Evolutionary conservation across 1,140 invertebrate genomes (phyloP), one percentile per base, ranked within the genome.

Genomic region (Drosophila trapezifrons): DNA sequence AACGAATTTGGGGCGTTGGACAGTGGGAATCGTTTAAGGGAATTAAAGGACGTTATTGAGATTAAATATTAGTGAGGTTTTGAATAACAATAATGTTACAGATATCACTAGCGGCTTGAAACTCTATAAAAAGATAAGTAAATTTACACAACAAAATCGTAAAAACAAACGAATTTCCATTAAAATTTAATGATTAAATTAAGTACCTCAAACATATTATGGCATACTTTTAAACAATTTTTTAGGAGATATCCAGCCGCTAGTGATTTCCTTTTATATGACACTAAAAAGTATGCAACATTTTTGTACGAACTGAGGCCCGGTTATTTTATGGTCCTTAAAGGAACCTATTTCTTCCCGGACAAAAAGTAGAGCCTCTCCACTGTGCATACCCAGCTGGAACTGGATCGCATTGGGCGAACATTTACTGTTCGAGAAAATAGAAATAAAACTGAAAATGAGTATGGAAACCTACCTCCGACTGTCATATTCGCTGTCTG

Each of bases 401-500:
- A n/a, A 2, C 37, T 8, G 15, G 37, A 38, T 38, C 37, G 37
- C 15, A 2, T 35, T 35, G 32, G 32, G 10, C 1, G 10, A 35
- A 1, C 32, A 35, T 38, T n/a, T 38, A 6, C 6, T 38, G 49
- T 17, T 35, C 2, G 0, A 35, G 13, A 7, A 20, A 37, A 12
- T 12, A 12, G 6, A 8, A 20, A n/a, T 15, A 2, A 54, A 37
- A 22, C 2, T n/a, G 13, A n/a, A 54, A 37, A n/a, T 13, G 32
- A 5, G 8, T 17, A 6, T 25, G 29, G 18, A 2, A 75, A 91
- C 90, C 15, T 90, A 94, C 94, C 94, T 73, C 94, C 94, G 67
- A 94, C 93, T 71, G 94, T 94, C 92, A 95, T 94, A 75, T 94
- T 94, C 83, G 93, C 93, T 22, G 94, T 93, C 87, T 94, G 92